Base-by-base conservation (phyloP, 23 tunicate genomes). In the Pegea sp. region DNA sequence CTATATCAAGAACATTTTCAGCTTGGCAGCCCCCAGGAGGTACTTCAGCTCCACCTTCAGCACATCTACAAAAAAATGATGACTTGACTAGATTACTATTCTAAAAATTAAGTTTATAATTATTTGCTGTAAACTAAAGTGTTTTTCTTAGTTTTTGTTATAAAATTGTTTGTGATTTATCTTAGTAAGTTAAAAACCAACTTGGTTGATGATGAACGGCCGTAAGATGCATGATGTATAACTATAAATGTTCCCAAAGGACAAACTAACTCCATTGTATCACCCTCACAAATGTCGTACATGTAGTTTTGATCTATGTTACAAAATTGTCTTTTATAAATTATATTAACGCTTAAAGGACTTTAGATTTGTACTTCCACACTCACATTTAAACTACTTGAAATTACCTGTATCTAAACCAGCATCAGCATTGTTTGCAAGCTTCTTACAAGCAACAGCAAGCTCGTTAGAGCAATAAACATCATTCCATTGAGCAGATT, bases 201-300 rank as follows among this genome's bases (percentile, higher is more conserved):
- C 93, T 74, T 72, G 18, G 27, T 34, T 48, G 31, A 43, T 55
- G 71, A 58, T 4, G 75, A 38, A 38, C 95, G 56, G 29, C 95
- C 95, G 56, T 84, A 84, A 1, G 69, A 57, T 31, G 95, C 95
- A 32, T 84, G 95, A 7, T 84, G 95, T 21, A 84, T 44, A 28
- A 67, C 52, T 26, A 84, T 67, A 8, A 70, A 50, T 1, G 43
- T 28, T 25, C 56, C 62, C n/a, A 64, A 76, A 20, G 73, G 28
- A 48, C 95, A 84, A 4, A 64, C 38, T n/a, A 84, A 59, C 1
- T 67, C 59, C 28, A 24, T 57, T 2, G 68, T 62, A 19, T 84
- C 95, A 6, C 84, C 95, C 32, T 84, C 95, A 38, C 95, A 84
- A 16, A 84, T 64, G 58, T 84, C 44, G 25, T 63, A 24, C 4